These are phyloP conservation scores for Bombus sylvicola DNA, from an alignment of 1,140 invertebrate genomes.

Conservation along the genomic window DNA sequence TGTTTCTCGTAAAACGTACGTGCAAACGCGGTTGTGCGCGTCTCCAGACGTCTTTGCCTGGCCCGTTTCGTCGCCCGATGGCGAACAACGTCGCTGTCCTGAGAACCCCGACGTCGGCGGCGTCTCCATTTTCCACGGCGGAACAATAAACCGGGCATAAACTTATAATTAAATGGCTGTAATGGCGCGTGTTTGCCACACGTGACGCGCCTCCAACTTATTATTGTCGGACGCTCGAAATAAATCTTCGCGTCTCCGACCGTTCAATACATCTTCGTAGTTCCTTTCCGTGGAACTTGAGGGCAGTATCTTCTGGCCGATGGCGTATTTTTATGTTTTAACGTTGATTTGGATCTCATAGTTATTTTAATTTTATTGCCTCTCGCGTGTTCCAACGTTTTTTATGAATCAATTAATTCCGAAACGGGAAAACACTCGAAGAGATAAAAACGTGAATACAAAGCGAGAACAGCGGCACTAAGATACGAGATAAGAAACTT, in stretches of 20 bases:
- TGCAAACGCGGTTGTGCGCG: conserved; percentile 43
- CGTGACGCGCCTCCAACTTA: conserved; percentile 29
- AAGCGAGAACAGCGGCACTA: too few species aligned
- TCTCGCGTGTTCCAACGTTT: too few species aligned
- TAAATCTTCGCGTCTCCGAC: not conserved
- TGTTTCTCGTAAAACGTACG: conserved; percentile 74
- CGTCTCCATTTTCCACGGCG: conserved; percentile 45
- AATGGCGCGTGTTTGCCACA: conserved; percentile 56
- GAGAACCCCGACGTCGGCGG: not conserved
- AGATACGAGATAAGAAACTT: too few species aligned
- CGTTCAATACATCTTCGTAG: too few species aligned
- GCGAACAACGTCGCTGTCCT: not conserved
- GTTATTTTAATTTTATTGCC: too few species aligned
- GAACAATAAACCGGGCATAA: conserved; percentile 65
- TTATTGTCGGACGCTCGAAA: conserved; percentile 1
- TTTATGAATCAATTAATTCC: too few species aligned
- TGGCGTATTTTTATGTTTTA: too few species aligned
- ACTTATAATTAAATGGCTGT: conserved; percentile 72
- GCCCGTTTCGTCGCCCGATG: not conserved
- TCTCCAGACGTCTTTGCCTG: not conserved
- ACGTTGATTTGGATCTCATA: too few species aligned
- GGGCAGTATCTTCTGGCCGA: too few species aligned
- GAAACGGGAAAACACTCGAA: too few species aligned
- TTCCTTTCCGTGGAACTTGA: too few species aligned
- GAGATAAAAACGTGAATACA: too few species aligned